Conservation (phyloP, 2,797 vertebrate species). For the Danio choprae region DNA sequence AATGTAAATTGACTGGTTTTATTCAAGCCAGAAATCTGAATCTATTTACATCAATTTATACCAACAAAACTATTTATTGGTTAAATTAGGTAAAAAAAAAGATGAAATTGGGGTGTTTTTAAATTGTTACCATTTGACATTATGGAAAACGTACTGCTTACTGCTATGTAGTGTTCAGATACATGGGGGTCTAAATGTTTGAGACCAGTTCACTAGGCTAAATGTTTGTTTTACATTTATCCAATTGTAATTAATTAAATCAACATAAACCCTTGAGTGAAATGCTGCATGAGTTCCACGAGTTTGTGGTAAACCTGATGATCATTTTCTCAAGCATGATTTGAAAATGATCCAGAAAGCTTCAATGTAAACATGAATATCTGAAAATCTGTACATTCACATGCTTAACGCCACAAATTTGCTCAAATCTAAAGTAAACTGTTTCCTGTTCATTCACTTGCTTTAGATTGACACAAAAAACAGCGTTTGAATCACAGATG, state of each 20-base stretch:
- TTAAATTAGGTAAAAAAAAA: too few species aligned
- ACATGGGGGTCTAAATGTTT: not conserved
- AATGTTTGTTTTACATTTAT: not conserved
- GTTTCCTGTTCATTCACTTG: not conserved
- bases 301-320: constrained; percentile 2
- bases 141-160: not conserved
- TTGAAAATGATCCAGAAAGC: constrained; percentile 2
- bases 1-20: too few species aligned
- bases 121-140: too few species aligned
- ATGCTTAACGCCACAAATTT: not conserved
- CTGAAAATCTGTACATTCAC: not conserved
- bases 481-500: too few species aligned
- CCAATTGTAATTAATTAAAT: not conserved
- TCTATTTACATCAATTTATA: too few species aligned
- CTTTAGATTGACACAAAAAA: too few species aligned
- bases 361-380: not conserved
- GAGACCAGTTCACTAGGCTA: not conserved
- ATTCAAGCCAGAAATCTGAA: too few species aligned
- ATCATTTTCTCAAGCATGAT: constrained; percentile 2
- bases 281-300: not conserved
- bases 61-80: too few species aligned
- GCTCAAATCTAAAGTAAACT: not conserved
- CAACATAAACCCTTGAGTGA: not conserved
- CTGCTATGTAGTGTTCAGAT: not conserved
- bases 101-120: too few species aligned